These are phyloP conservation scores for Drosophila obscura DNA, from an alignment of 1,140 invertebrate genomes.

Conservation along the genomic window DNA sequence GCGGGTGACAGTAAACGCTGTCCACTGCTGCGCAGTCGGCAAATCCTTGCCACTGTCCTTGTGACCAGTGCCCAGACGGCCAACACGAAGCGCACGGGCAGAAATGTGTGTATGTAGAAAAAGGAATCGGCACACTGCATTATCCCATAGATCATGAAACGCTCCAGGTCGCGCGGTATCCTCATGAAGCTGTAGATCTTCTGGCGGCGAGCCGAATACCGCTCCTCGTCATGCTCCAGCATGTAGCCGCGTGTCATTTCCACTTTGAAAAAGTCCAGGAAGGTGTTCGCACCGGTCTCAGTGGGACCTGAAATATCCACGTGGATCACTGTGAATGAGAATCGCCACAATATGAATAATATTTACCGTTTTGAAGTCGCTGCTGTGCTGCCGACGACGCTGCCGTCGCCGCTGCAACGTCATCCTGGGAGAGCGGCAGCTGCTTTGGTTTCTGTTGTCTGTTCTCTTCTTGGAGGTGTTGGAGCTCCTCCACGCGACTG, in stretches of 20 bases:
- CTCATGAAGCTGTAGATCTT: conserved; percentile 99
- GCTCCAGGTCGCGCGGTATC: conserved; percentile 96
- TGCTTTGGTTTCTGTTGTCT: conserved; percentile 37
- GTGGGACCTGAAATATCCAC: background rate
- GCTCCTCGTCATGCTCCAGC: conserved; percentile 96
- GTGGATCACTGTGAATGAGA: background rate
- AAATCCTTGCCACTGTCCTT: conserved; percentile 88
- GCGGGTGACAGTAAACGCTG: conserved; percentile 91
- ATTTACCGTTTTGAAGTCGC: conserved; percentile 42
- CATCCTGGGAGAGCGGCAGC: conserved; percentile 53
- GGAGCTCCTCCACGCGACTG: conserved; percentile 62
- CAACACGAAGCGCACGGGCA: conserved; percentile 95
- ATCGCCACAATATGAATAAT: no score
- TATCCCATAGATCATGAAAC: conserved; percentile 98
- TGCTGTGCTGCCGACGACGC: conserved; percentile 20
- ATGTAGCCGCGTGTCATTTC: conserved; percentile 96
- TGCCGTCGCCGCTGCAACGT: conserved; percentile 52
- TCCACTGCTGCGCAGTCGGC: conserved; percentile 86
- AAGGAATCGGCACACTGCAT: conserved; percentile 99
- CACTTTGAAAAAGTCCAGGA: conserved; percentile 90
- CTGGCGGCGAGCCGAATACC: conserved; percentile 95
- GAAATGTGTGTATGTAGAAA: conserved; percentile 98
- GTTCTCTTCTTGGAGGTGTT: conserved; percentile 41
- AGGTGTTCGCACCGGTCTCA: conserved; percentile 51
- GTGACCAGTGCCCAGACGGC: conserved; percentile 92